These are phyloP conservation scores for Falco punctatus DNA, from an alignment of 2,113 vertebrate genomes.

Conservation along the genomic window DNA sequence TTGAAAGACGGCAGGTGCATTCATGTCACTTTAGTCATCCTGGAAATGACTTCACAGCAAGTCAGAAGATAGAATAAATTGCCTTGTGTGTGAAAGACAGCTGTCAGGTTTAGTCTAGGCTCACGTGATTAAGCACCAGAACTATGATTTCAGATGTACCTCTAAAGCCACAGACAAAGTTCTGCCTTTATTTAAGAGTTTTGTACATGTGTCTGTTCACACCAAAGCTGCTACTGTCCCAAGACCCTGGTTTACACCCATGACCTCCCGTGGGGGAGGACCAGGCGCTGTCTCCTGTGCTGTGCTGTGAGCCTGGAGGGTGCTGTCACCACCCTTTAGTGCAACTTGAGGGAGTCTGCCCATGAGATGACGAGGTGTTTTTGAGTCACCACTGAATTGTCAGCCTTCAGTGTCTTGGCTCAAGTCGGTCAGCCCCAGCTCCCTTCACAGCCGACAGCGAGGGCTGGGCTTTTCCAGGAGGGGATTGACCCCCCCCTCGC, in stretches of 20 bases:
- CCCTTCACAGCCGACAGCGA: rapidly evolving
- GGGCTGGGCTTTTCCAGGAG: neutral
- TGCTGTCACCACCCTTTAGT: neutral
- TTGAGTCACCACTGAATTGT: neutral
- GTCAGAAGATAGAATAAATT: neutral
- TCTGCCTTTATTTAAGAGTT: neutral
- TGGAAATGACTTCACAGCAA: neutral
- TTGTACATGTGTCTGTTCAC: neutral
- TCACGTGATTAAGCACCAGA: neutral
- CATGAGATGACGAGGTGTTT: rapidly evolving
- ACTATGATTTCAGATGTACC: neutral
- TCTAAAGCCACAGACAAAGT: neutral
- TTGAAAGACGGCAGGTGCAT: neutral
- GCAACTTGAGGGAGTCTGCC: neutral
- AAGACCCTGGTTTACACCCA: neutral
- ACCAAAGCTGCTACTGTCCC: neutral
- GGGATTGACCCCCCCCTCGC: neutral
- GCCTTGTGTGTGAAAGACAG: neutral
- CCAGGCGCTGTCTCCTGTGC: neutral
- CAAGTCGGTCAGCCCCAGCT: rapidly evolving
- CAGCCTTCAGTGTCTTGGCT: rapidly evolving
- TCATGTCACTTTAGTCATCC: neutral
- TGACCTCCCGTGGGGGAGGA: neutral
- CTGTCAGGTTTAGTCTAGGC: neutral
- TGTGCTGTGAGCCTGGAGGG: neutral